Base-by-base conservation (phyloP, 2,113 vertebrate genomes). In the Brachionichthys hirsutus region DNA sequence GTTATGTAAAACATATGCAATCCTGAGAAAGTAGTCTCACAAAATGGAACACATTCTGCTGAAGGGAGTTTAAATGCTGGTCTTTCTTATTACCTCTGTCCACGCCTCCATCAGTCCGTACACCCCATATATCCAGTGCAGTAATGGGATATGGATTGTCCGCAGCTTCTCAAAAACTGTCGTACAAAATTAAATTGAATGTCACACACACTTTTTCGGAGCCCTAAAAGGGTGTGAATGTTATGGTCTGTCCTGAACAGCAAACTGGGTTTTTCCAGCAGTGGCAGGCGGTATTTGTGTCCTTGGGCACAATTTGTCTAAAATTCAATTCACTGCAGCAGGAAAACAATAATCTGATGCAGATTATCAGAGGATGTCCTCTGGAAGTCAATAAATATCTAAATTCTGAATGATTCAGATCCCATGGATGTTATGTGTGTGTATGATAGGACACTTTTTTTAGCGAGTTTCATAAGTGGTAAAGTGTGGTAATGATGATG, bases 401-500 rank as follows among this genome's bases (percentile, higher is more conserved):
- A n/a, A n/a, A n/a, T 2, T 18, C 34, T 19, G 12, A 41, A 59
- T 36, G 67, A 75, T 58, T 60, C 35, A 54, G 20, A 43, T 12
- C 12, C 16, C 14, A 2, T 57, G 40, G 70, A 52, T 58, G 34
- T 40, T 49, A 13, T 47, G 68, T 51, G 47, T 12, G 53, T 47
- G 56, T 34, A 71, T 19, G 54, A 51, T 15, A 15, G 30, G 12
- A 51, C 45, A 18, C 18, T 66, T 54, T 14, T 54, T 16, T 40
- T 11, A 45, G 56, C 9, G 35, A 13, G 51, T 54, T 19, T 19
- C 16, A 44, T 61, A 8, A 42, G 34, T 11, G 45, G 13, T 34
- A 34, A 5, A 50, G 14, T 24, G 12, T 34, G 17, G 6, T 12
- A 38, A 43, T 12, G 12, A 17, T 5, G 41, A 54, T 20, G n/a